Percentiles rank a stretch among this genome's conserved stretches.
Evolutionary conservation across 2,888 invertebrate genomes (phyloP).

Genomic region (Leptinotarsa tumamoca): DNA sequence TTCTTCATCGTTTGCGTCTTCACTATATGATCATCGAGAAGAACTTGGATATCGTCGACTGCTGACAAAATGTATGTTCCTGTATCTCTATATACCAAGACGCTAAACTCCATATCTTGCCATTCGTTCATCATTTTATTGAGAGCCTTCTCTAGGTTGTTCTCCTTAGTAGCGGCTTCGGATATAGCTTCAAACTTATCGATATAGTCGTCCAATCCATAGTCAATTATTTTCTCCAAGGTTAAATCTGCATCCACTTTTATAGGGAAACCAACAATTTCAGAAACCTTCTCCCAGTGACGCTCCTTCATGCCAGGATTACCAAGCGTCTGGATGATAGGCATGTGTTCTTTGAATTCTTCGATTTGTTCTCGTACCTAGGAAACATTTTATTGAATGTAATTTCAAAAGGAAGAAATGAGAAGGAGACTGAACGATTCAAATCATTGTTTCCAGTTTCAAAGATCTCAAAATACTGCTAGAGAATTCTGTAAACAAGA

Average conservation of each 20-base stretch:
- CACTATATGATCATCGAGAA: slow-evolving; percentile 94
- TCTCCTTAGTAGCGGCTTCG: slow-evolving; percentile 96
- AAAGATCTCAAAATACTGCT: too few species aligned
- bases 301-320: slow-evolving; percentile 93
- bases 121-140: slow-evolving; percentile 93
- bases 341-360: slow-evolving; percentile 87
- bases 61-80: slow-evolving; percentile 91
- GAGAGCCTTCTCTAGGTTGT: slow-evolving; percentile 89
- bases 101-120: slow-evolving; percentile 82
- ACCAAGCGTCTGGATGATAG: slow-evolving; percentile 92
- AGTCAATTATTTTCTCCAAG: slow-evolving; percentile 88
- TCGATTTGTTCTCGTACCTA: slow-evolving; percentile 79
- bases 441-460: too few species aligned
- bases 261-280: slow-evolving; percentile 94
- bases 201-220: slow-evolving; percentile 89
- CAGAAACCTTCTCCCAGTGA: slow-evolving; percentile 95
- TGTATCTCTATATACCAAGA: slow-evolving; percentile 84
- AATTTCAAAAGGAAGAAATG: too few species aligned
- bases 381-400: background rate
- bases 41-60: slow-evolving; percentile 92
- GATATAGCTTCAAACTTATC: slow-evolving; percentile 91
- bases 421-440: too few species aligned
- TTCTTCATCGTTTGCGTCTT: slow-evolving; percentile 98
- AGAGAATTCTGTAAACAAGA: too few species aligned
- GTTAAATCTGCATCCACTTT: slow-evolving; percentile 85